A percentile compares a stretch with the other conserved stretches of the same genome.
phyloP scores from a whole-genome alignment of 2,113 vertebrate genomes.

The Marcusenius ussheri region DNA sequence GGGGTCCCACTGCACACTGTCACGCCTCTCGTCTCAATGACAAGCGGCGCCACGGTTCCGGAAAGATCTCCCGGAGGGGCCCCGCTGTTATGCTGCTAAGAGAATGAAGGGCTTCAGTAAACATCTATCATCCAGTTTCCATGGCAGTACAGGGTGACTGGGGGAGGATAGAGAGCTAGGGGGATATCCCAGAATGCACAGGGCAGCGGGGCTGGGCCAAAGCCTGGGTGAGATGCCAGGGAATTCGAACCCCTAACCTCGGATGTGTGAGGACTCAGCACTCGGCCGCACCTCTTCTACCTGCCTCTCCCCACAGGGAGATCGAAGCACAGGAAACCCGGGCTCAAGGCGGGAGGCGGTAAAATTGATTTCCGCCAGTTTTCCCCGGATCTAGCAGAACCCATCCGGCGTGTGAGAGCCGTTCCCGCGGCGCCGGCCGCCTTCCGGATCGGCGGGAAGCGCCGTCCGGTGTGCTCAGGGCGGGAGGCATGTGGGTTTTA shows the following conservation, averaged over 20 bases:
- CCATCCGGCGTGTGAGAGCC: neutral
- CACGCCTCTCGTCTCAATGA: neutral
- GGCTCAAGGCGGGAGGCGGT: neutral
- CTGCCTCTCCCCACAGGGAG: neutral
- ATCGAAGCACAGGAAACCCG: neutral
- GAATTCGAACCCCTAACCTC: neutral
- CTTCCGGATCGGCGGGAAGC: neutral
- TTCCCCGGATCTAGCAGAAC: neutral
- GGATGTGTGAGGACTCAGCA: neutral
- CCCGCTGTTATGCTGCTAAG: neutral
- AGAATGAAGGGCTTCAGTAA: neutral
- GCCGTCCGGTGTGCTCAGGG: neutral
- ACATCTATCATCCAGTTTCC: constrained; percentile 1
- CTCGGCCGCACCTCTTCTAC: neutral
- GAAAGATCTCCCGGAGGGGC: neutral
- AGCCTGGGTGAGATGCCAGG: neutral
- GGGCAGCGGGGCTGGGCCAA: neutral
- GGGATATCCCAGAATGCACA: neutral
- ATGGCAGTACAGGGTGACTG: neutral
- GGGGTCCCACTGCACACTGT: neutral
- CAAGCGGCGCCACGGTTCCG: neutral
- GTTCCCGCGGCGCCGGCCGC: neutral
- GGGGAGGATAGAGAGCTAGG: neutral
- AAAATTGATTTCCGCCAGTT: neutral
- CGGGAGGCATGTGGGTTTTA: neutral